phyloP scores from a whole-genome alignment of 2,888 invertebrate species.

The Sarcophaga caerulescens region DNA sequence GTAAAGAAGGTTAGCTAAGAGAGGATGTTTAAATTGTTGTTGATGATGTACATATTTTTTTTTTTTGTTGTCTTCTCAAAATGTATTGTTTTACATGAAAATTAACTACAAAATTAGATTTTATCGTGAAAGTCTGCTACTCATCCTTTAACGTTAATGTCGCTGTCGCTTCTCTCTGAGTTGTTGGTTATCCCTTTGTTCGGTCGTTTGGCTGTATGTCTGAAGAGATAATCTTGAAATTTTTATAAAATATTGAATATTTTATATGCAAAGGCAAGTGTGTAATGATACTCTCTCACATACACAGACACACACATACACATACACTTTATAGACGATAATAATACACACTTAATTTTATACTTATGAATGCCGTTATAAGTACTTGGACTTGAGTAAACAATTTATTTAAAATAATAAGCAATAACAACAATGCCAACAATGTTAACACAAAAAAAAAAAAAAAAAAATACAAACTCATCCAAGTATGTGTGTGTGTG shows the following conservation, averaged over 20 bases:
- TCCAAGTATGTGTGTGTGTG: too few relatives aligned
- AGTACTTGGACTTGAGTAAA: neutral
- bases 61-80: neutral
- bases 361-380: slow-evolving; percentile 1
- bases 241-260: slow-evolving; percentile 23
- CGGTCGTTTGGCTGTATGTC: slow-evolving; percentile 45
- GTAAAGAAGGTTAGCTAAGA: too few relatives aligned
- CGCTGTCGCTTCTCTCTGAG: too few relatives aligned
- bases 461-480: too few relatives aligned
- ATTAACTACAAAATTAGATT: slow-evolving; percentile 67
- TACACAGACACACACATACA: too few relatives aligned
- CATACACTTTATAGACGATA: too few relatives aligned
- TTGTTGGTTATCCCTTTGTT: slow-evolving; percentile 16
- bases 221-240: slow-evolving; percentile 48
- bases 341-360: too few relatives aligned
- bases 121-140: slow-evolving; percentile 55
- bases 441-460: too few relatives aligned
- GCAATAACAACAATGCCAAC: neutral
- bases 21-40: too few relatives aligned
- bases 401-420: neutral
- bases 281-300: neutral
- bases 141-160: too few relatives aligned
- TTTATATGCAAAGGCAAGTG: neutral
- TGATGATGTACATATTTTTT: too few relatives aligned
- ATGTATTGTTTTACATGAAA: slow-evolving; percentile 66